Evolutionary conservation across 2,113 vertebrate species (phyloP).

Genomic region (Pterocles burchelli): DNA sequence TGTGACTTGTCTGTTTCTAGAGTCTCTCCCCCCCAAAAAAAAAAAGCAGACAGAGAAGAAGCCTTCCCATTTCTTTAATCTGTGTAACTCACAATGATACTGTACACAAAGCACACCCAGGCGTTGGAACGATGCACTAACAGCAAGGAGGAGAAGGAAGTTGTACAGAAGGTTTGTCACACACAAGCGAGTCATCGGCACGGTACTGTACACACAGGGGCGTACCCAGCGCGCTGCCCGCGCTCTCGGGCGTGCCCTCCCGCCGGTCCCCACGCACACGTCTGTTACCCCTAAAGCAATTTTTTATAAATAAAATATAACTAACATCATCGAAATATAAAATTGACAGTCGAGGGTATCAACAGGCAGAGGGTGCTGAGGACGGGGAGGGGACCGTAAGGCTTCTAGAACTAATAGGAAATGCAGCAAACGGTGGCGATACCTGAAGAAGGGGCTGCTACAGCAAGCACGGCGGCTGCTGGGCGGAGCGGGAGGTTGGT

Average conservation of each 20-base stretch:
- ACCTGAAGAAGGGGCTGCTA: conserved; percentile 65
- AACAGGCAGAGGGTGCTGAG: conserved; percentile 24
- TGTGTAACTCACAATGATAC: conserved; percentile 83
- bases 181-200: conserved; percentile 38
- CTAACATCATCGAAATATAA: conserved; percentile 59
- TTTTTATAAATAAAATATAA: conserved; percentile 70
- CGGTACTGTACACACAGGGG: conserved; percentile 19
- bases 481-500: background rate
- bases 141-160: conserved; percentile 67
- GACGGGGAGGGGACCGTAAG: conserved; percentile 66
- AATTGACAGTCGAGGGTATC: conserved; percentile 58
- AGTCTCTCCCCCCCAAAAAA: background rate
- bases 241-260: conserved; percentile 6
- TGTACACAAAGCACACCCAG: conserved; percentile 83
- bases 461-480: conserved; percentile 42
- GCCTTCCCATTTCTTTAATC: conserved; percentile 87
- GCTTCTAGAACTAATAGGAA: conserved; percentile 74
- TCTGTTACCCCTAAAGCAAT: conserved; percentile 39
- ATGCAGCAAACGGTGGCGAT: conserved; percentile 61
- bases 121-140: conserved; percentile 70
- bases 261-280: background rate
- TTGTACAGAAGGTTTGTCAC: conserved; percentile 61
- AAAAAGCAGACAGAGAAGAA: conserved; percentile 68
- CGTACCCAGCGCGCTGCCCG: background rate
- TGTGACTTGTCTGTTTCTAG: background rate